Evolutionary conservation across 2,888 invertebrate genomes (phyloP).

Genomic region (Cordilura impudica): DNA sequence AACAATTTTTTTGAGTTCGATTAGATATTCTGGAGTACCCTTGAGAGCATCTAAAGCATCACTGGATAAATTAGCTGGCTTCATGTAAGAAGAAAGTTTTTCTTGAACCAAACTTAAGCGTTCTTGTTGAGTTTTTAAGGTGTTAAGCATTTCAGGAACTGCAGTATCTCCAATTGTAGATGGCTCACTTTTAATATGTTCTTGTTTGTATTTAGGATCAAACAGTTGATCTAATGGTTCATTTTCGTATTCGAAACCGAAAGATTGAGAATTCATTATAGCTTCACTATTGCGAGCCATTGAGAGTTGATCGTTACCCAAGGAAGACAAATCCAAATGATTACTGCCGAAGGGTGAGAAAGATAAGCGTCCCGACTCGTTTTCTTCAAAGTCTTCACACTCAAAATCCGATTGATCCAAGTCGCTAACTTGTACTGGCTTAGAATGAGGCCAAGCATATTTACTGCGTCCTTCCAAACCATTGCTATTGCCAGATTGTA

Average conservation of each 20-base stretch:
- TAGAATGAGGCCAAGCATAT: conserved; percentile 71
- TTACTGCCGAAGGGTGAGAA: conserved; percentile 67
- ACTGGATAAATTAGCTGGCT: background rate
- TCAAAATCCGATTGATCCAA: conserved; percentile 72
- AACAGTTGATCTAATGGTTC: conserved; percentile 5
- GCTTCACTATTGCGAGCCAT: conserved; percentile 46
- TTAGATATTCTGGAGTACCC: conserved; percentile 65
- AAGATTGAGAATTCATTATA: conserved; percentile 41
- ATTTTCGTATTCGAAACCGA: conserved; percentile 23
- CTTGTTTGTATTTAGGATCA: conserved; percentile 69
- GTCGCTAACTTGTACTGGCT: conserved; percentile 64
- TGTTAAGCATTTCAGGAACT: conserved; percentile 69
- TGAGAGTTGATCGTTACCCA: conserved; percentile 45
- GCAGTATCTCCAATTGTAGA: background rate
- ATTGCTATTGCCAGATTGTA: conserved; percentile 70
- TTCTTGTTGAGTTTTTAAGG: conserved; percentile 67
- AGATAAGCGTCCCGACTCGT: conserved; percentile 67
- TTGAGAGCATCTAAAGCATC: conserved; percentile 23
- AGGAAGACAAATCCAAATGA: conserved; percentile 58
- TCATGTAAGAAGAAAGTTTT: conserved; percentile 62
- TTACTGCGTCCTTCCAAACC: conserved; percentile 70
- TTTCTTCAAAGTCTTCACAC: conserved; percentile 64
- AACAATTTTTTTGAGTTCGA: conserved; percentile 67
- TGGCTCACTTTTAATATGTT: conserved; percentile 3
- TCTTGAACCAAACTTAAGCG: conserved; percentile 68